Evolutionary conservation across 2,797 vertebrate species (phyloP), one percentile per base, ranked within the genome.

Genomic region (Epinephelus awoara): DNA sequence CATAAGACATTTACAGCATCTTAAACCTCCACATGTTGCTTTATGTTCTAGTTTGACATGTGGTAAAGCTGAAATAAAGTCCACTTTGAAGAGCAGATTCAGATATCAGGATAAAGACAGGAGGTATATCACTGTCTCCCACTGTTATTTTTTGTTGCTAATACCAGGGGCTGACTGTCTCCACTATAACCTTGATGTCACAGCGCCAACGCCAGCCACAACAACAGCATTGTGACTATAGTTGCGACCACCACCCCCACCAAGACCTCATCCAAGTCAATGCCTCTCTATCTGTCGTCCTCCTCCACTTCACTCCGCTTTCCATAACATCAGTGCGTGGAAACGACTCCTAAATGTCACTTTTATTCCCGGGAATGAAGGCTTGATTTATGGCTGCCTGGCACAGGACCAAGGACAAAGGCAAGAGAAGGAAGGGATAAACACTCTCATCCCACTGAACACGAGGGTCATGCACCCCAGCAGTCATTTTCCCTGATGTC

Each of bases 331-430:
- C 93, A 92, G 81, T 40, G 78, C 40, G 44, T 88, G 90, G 83
- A 93, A 92, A 86, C 69, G n/a, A 71, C 74, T 77, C 72, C 65
- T 85, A 95, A 96, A 95, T 94, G 94, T 94, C 95, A 94, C 87
- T 78, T 63, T 81, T 85, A 85, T 85, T 82, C 83, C 54, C 13
- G 27, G 72, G 77, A 29, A 93, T 91, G 90, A 95, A 94, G 78
- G 86, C 76, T 57, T 64, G 90, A 94, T 90, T 94, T 92, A 93
- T 93, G 64, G 72, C 19, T 5, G 46, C 42, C 42, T 90, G 92
- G 93, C 88, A 78, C 65, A 61, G 0, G 6, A 58, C 89, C 82
- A 91, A 61, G 42, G 46, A 46, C 44, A 52, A 42, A 27, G 72
- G 75, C 69, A 59, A 61, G 44, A 46, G 14, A 15, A 5, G 62